Evolutionary conservation across 2,113 vertebrate species (phyloP), one percentile per base, ranked within the genome.

Genomic region (Mastomys coucha): DNA sequence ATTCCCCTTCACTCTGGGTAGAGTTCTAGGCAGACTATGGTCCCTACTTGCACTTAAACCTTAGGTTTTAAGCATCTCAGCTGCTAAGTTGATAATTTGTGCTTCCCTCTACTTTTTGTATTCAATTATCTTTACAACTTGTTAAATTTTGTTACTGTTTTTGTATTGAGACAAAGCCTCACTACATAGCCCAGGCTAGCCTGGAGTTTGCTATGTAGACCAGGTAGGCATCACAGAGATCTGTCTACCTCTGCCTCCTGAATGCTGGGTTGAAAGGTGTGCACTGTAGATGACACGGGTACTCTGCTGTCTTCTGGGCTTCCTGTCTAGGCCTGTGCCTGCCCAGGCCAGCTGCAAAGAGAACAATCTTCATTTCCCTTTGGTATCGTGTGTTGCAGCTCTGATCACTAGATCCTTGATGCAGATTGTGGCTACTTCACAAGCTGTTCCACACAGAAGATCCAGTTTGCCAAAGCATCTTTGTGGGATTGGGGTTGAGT

Each of bases 1-100:
- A 75, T 31, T 76, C 31, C 17, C 53, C 73, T 82, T 60, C 8
- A 65, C 26, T 89, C 22, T n/a, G 77, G 17, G 65, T 88, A 56
- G 77, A 91, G 90, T 19, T 94, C 20, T 42, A 33, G 72, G 49
- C 13, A 22, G 22, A 49, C 42, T 14, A 6, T 1, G 12, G 67
- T 69, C 13, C 31, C 28, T 16, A 60, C 36, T 93, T 94, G 16
- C n/a, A 24, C 42, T 91, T 84, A 31, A 65, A 42, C 88, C 36
- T 93, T 67, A 2, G 42, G 20, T 93, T 93, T 93, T 77, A 73
- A 70, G 1, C 58, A 70, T 90, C 88, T 94, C 88, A 84, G 92
- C 39, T 82, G 49, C 39, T n/a, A 9, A 87, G 77, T 95, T 12
- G 39, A 12, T 87, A 69, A 91, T 42, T 90, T 26, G 20, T 73